Evolutionary conservation across 2,888 invertebrate species (phyloP).

Genomic region (Neocrepidodera transversa): DNA sequence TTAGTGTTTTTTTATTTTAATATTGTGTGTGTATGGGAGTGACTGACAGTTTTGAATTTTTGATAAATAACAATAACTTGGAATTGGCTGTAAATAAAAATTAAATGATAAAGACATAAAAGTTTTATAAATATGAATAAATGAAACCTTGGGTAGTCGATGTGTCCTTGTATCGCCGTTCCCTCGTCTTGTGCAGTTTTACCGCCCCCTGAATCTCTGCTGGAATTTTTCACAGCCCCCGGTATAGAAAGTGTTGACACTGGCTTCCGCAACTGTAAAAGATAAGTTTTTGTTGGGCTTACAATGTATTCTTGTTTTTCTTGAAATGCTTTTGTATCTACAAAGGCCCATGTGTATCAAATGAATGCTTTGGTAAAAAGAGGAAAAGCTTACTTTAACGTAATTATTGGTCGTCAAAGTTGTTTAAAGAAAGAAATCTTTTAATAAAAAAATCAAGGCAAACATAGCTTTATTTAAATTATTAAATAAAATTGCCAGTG

Average conservation of each 20-base stretch:
- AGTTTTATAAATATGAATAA: neutral
- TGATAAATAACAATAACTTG: no score
- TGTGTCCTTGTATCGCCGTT: constrained; percentile 88
- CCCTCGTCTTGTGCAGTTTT: constrained; percentile 72
- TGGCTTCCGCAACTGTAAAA: constrained; percentile 94
- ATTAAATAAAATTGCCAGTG: no score
- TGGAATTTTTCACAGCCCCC: constrained; percentile 84
- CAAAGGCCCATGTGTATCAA: constrained; percentile 25
- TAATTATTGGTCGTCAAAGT: no score
- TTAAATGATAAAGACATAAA: no score
- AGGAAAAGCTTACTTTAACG: constrained; percentile 10
- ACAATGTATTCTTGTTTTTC: constrained; percentile 1
- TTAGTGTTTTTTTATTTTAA: no score
- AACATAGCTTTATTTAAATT: no score
- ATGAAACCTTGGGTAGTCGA: constrained; percentile 75
- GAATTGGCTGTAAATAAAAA: no score
- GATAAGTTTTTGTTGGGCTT: constrained; percentile 7
- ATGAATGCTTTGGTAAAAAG: constrained; percentile 12
- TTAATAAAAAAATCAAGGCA: no score
- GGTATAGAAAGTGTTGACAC: constrained; percentile 97
- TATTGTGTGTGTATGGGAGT: no score
- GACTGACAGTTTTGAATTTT: no score
- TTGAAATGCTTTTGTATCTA: constrained; percentile 33
- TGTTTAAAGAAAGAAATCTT: no score
- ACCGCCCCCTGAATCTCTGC: constrained; percentile 60